phyloP scores from a whole-genome alignment of 2,888 invertebrate species.

The Mesodorylaimus sp. region DNA sequence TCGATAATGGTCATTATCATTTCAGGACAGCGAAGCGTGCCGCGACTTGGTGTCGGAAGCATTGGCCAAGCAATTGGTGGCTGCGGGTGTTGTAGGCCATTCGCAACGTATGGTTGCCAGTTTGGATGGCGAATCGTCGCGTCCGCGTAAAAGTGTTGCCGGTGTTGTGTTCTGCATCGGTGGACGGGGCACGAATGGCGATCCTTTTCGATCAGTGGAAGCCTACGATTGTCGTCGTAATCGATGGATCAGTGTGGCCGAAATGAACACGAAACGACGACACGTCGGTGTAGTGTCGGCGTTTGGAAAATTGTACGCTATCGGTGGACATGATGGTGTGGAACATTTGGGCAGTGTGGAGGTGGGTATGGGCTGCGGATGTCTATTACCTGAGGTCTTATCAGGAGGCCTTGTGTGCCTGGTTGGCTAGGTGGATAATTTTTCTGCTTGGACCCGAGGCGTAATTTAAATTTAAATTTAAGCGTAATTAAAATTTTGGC shows the following conservation, averaged over 20 bases:
- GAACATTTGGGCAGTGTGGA: conserved; percentile 36
- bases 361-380: conserved; percentile 14
- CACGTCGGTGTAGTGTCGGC: conserved; percentile 37
- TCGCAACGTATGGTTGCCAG: conserved; percentile 23
- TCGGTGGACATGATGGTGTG: conserved; percentile 39
- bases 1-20: too few relatives aligned
- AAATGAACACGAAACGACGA: conserved; percentile 35
- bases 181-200: conserved; percentile 36
- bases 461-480: too few relatives aligned
- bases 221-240: conserved; percentile 35
- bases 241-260: conserved; percentile 34
- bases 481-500: too few relatives aligned
- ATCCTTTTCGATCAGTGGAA: conserved; percentile 35
- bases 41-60: conserved; percentile 35
- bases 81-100: conserved; percentile 22
- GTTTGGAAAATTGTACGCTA: conserved; percentile 32
- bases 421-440: neutral
- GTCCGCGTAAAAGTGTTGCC: conserved; percentile 35
- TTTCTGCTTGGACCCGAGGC: neutral
- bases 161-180: conserved; percentile 40
- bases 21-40: conserved; percentile 29
- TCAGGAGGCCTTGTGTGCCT: neutral
- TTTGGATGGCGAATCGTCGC: conserved; percentile 2
- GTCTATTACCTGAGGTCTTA: neutral
- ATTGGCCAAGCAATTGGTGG: conserved; percentile 31